Base-by-base conservation (phyloP, 2,888 invertebrate genomes). In the Adelognathus sp. region DNA sequence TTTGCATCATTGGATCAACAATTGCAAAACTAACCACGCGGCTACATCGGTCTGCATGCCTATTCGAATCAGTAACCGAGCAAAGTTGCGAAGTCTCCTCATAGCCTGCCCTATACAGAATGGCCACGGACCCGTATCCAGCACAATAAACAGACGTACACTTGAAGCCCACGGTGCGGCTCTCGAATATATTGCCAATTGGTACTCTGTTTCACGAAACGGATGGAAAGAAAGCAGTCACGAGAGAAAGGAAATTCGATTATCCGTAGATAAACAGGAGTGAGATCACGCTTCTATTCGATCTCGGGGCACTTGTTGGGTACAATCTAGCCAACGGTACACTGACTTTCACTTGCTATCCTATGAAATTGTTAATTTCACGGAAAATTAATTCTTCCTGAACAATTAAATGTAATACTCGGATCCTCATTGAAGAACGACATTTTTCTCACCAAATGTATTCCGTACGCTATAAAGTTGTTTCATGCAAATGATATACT, bases 141-240 rank as follows among this genome's bases (percentile, higher is more conserved):
- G 14, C 24, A 76, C 33, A 63, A 56, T 46, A 63, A 70, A 76
- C 70, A 41, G 39, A 76, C 50, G 66, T 41, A 71, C 46, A 66
- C 76, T 71, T 60, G 29, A 71, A 36, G 11, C 58, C 50, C 61
- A 54, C 7, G 31, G 18, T 33, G 41, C 60, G 60, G 11, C 60
- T 44, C 66, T 70, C 66, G 54, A 71, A 60, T 33, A 16, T 66
- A 60, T 71, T 66, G 41, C 60, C 46, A 18, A 56, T 39, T 44
- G 31, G 52, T 56, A 58, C 27, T 78, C 78, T 64, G 70, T 74
- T 78, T 74, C 58, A 64, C 86, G 86, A 88, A 87, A 87, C 85
- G 86, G 87, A 89, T 89, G 89, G 87, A 89, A 89, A 88, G 88
- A 89, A 89, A 90, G 90, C 90, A 90, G 73, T 81, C 81, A 76